Conservation (phyloP, 2,888 invertebrate species). For the Boloria euphrosyne region DNA sequence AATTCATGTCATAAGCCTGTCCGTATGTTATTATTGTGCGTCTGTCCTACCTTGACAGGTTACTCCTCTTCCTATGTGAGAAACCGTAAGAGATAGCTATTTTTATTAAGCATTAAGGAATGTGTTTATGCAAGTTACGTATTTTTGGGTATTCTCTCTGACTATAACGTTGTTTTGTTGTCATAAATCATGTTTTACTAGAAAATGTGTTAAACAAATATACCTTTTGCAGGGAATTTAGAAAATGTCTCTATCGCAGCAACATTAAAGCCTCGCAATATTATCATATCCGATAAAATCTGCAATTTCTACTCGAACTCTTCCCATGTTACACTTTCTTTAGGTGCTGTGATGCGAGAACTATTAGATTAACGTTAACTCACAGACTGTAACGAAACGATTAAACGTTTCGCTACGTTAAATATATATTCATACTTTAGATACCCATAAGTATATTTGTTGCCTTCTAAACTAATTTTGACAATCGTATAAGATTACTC, state of each 20-base stretch:
- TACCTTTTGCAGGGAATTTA: neutral
- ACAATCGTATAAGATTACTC: too few relatives aligned
- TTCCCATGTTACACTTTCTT: constrained; percentile 40
- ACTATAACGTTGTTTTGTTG: too few relatives aligned
- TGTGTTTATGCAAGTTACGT: too few relatives aligned
- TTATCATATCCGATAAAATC: constrained; percentile 11
- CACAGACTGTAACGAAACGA: constrained; percentile 44
- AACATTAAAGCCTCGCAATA: neutral
- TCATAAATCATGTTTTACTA: too few relatives aligned
- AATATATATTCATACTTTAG: constrained; percentile 1
- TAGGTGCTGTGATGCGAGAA: constrained; percentile 56
- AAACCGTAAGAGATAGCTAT: too few relatives aligned
- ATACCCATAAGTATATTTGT: neutral
- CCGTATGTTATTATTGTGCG: too few relatives aligned
- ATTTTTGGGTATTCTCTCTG: too few relatives aligned
- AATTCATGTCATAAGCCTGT: too few relatives aligned
- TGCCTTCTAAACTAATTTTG: neutral
- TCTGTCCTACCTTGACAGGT: too few relatives aligned
- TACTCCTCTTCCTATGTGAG: too few relatives aligned
- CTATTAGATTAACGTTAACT: constrained; percentile 64
- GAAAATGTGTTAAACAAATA: too few relatives aligned
- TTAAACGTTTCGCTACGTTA: constrained; percentile 5
- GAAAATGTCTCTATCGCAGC: neutral
- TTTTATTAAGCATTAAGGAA: too few relatives aligned
- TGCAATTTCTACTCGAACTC: constrained; percentile 3